Evolutionary conservation across 2,113 vertebrate species (phyloP), one percentile per base, ranked within the genome.

Genomic region (Engraulis encrasicolus): DNA sequence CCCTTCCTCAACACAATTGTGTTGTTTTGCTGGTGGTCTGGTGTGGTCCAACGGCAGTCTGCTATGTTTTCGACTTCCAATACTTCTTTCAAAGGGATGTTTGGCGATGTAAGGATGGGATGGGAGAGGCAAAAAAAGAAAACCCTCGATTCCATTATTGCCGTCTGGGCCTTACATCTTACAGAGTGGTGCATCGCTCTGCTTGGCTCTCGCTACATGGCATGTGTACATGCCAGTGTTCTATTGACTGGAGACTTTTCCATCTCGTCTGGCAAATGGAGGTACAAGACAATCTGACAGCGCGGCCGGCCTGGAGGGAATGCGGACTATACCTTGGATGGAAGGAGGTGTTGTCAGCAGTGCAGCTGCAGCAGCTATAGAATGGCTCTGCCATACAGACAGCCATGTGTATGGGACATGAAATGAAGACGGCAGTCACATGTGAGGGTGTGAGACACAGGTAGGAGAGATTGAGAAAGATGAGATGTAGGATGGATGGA

Each of bases 401-500:
- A 74, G 66, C 27, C 66, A 66, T 74, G 66, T 74, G 31, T 34
- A 74, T 74, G 66, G 31, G 31, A 23, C 61, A 74, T 74, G 66
- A 34, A 27, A 6, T 74, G 66, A 15, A 34, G 66, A 74, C 1
- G 34, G 66, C 66, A 74, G 66, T 11, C n/a, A 71, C 27, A 12
- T 27, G 23, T 27, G 23, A 27, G 15, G 66, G 17, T 74, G 11
- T 74, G 5, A 34, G 5, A 34, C 27, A 66, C 7, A n/a, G 15
- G 38, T 77, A 61, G 54, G 37, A 82, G 14, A 31, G n/a, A 86
- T 1, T 31, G 34, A 81, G 40, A 78, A 36, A 80, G 54, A 38
- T 82, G 23, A 79, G 54, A 45, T n/a, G 14, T 34, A 78, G 85
- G 40, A 78, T 85, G 52, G 80, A n/a, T n/a, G 80, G 38, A 81